These are phyloP conservation scores for Rhopalosiphum padi DNA, from an alignment of 1,140 invertebrate species.

Conservation along the genomic window DNA sequence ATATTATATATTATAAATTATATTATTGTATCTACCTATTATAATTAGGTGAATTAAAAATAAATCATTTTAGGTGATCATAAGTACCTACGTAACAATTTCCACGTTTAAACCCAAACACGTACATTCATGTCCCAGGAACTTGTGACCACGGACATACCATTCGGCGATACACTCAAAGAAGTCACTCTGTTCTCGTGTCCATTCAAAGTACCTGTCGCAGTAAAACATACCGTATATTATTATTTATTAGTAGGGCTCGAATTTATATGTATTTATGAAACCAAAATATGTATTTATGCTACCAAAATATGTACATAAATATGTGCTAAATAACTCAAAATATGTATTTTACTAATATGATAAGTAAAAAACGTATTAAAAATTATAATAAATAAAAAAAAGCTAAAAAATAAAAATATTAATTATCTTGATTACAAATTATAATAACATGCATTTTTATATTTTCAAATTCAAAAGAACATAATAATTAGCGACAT, in stretches of 20 bases:
- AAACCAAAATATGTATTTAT: too few relatives aligned
- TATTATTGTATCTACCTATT: not conserved
- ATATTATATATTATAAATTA: not conserved
- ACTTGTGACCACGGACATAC: constrained; percentile 82
- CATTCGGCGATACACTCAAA: constrained; percentile 79
- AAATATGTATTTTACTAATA: too few relatives aligned
- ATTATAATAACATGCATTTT: too few relatives aligned
- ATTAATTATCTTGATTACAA: too few relatives aligned
- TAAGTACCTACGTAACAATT: not conserved
- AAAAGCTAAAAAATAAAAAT: too few relatives aligned
- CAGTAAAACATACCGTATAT: constrained; percentile 59
- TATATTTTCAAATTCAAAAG: too few relatives aligned
- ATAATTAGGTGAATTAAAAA: not conserved
- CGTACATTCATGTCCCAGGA: constrained; percentile 89
- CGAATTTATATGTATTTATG: too few relatives aligned
- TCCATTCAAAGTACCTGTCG: constrained; percentile 75
- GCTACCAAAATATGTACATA: too few relatives aligned
- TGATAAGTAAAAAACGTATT: too few relatives aligned
- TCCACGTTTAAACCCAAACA: constrained; percentile 77
- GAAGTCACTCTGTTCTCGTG: constrained; percentile 91
- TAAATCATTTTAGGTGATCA: not conserved
- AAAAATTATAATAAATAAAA: too few relatives aligned
- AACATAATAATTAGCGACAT: too few relatives aligned
- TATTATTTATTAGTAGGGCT: not conserved
- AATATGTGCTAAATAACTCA: too few relatives aligned